A percentile compares a stretch with the other conserved stretches of the same genome.
phyloP scores from a whole-genome alignment of 2,888 invertebrate genomes.

The Erebia epiphron region DNA sequence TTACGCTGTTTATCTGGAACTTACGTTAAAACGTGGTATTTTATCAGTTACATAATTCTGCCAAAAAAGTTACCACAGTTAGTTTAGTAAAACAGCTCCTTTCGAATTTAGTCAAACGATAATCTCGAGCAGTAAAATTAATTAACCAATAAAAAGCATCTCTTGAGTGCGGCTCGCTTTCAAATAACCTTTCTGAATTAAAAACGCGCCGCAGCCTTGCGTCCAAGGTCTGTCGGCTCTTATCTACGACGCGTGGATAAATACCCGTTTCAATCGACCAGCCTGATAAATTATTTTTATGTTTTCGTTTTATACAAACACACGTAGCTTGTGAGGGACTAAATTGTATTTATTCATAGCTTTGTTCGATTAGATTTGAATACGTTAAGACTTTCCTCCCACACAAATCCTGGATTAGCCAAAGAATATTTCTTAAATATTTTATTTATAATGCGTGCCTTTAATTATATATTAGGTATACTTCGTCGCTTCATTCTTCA shows the following conservation, averaged over 20 bases:
- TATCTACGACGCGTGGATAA: conserved; percentile 33
- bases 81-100: conserved; percentile 13
- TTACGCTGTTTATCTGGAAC: neutral
- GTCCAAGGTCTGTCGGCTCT: conserved; percentile 41
- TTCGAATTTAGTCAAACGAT: conserved; percentile 22
- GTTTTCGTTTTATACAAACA: conserved; percentile 24
- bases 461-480: no score
- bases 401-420: no score
- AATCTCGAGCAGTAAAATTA: conserved; percentile 20
- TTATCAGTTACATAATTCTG: conserved; percentile 8
- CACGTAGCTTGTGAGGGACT: conserved; percentile 4
- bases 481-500: no score
- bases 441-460: no score
- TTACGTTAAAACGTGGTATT: neutral
- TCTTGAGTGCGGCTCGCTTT: conserved; percentile 28
- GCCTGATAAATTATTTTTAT: conserved; percentile 29
- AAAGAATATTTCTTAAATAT: no score
- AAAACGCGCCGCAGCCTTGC: conserved; percentile 43
- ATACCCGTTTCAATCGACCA: conserved; percentile 33
- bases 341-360: neutral
- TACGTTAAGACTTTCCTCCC: no score
- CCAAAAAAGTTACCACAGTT: neutral
- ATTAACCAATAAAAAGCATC: conserved; percentile 30
- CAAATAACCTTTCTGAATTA: conserved; percentile 36
- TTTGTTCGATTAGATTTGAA: neutral